These are phyloP conservation scores for Australoheros facetus DNA, from an alignment of 2,797 vertebrate species.

Conservation along the genomic window DNA sequence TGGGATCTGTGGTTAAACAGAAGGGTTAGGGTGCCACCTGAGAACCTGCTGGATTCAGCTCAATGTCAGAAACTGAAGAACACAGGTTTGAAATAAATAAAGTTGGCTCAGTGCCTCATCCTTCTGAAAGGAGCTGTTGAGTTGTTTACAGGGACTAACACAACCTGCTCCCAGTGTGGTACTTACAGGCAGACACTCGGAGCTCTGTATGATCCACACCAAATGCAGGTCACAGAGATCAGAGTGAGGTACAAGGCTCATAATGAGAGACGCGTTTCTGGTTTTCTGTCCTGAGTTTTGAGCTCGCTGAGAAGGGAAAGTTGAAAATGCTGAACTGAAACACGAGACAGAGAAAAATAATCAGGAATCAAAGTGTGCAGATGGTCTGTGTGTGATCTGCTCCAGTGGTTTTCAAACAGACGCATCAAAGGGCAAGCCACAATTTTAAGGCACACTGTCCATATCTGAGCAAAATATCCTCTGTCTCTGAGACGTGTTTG, in stretches of 20 bases:
- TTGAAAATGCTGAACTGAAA: background rate
- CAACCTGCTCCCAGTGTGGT: background rate
- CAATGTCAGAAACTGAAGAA: background rate
- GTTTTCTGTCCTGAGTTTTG: background rate
- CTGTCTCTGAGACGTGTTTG: background rate
- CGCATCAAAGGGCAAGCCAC: too few relatives aligned
- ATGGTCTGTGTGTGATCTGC: background rate
- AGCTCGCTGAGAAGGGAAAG: background rate
- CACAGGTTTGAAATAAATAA: background rate
- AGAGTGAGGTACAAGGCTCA: background rate
- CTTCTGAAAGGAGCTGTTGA: background rate
- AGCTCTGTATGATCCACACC: background rate
- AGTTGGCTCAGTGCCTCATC: background rate
- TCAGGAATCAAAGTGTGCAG: background rate
- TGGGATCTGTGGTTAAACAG: background rate
- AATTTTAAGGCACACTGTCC: too few relatives aligned
- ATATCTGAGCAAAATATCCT: too few relatives aligned
- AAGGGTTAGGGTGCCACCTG: background rate
- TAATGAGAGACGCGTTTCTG: background rate
- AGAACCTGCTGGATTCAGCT: background rate
- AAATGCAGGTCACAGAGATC: background rate
- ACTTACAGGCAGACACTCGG: background rate
- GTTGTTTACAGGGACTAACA: background rate
- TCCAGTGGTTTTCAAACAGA: background rate
- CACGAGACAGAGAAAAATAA: background rate